Base-by-base conservation (phyloP, 2,888 invertebrate genomes). In the Petrolisthes manimaculis region DNA sequence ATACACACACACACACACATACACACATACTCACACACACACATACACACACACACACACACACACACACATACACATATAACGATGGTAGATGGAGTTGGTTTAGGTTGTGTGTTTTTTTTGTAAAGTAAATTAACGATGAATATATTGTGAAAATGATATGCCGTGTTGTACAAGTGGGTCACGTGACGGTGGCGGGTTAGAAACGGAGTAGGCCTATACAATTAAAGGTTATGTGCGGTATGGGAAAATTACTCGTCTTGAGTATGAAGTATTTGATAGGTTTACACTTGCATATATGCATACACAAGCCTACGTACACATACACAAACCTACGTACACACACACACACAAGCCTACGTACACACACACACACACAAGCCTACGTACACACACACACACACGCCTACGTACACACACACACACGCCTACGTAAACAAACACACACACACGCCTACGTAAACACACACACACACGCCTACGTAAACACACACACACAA, bases 61-160 rank as follows among this genome's bases (percentile, higher is more conserved):
- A 77, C 51, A 77, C 12, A 77, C 12, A 77, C 51, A 77, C 12
- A 77, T 24, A 77, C 51, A 77, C 51, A n/a, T n/a, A n/a, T n/a
- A n/a, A 37, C 37, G 37, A 2, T 37, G 37, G 0, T 37, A 37
- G 37, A 37, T 37, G 37, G 0, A 2, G 37, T 37, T 37, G 37
- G 37, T 37, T 37, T 37, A 37, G 37, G 37, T 37, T 37, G 2
- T 1, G 37, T 37, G 37, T 37, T 37, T 37, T 37, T 37, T 37
- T 37, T 37, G 37, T 37, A 37, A 37, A 37, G 1, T 37, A 37
- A 37, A 37, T 37, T 37, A 37, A 37, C 2, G 37, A 37, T 37
- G 0, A 37, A 37, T 37, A 37, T 37, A 0, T 37, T 37, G 37
- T 37, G 37, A 37, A 37, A 37, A 37, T 37, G 37, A 37, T 37